Base-by-base conservation (phyloP, 2,888 invertebrate species). In the Lepidocyrtoides sp. region DNA sequence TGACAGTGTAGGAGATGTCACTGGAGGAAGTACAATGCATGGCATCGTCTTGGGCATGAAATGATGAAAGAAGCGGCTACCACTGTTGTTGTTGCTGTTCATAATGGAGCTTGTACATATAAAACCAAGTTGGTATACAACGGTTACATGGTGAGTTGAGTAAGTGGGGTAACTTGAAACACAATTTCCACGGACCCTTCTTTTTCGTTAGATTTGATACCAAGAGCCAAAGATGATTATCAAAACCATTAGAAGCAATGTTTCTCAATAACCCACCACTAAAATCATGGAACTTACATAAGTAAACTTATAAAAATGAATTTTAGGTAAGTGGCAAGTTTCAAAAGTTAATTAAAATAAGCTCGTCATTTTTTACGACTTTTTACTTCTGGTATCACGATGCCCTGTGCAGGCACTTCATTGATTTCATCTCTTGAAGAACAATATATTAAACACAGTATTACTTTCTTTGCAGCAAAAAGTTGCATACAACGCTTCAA, bases 1-100 rank as follows among this genome's bases (percentile, higher is more conserved):
- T 12, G 66, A 14, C 44, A 63, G 26, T n/a, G 69, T 81, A 26
- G 85, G 63, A 36, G 81, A 72, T 10, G n/a, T 57, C 5, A 72
- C 57, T n/a, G 88, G 86, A 60, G 93, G 92, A 85, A 93, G 79
- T 10, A 93, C 91, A 44, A 93, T 90, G 51, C 93, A 93, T 36
- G 93, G 92, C 82, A 93, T 89, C 54, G 92, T 92, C 75, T 93
- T 88, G 23, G 93, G 93, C 36, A 93, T 88, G 23, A 84, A 89
- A 36, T 89, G 89, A 32, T 89, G 89, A n/a, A 57, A 89, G 48
- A 83, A 81, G 2, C 83, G 48, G 17, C 83, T 83, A n/a, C 51
- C 48, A 29, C 77, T 83, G 23, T 63, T 83, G 23, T 63, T 81
- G 36, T 72, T 83, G 20, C 54, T 82, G 44, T 20, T 89, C 89